Evolutionary conservation across 2,113 vertebrate species (phyloP), one percentile per base, ranked within the genome.

Genomic region (Triplophysa siluroides): DNA sequence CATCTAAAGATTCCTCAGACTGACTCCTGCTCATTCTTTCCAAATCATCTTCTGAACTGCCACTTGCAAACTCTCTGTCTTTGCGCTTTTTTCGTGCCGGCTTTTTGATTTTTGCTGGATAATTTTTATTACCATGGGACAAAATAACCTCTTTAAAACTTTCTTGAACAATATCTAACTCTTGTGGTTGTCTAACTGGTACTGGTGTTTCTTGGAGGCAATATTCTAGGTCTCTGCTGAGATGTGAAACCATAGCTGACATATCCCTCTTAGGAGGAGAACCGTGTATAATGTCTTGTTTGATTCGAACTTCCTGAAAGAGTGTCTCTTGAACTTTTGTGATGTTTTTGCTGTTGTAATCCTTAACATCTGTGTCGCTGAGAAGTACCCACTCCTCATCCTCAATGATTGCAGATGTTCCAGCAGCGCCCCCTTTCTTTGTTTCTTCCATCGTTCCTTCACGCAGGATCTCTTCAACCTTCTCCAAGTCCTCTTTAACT

Each of bases 401-500:
- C 16, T 81, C 73, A 74, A 85, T 74, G 76, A 16, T 76, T 88
- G 26, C 14, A 88, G 56, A 81, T 33, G 66, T 70, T 50, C 60
- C 65, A 73, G 78, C 75, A 45, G 56, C 18, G 43, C 72, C 63
- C 43, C 78, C 64, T 71, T 38, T 74, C 63, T 12, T 63, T 7
- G 47, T 67, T 33, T 72, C 82, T 7, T 71, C 67, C 29, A 85
- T 93, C n/a, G 87, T 90, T 66, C 92, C 91, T 1, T 92, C 88
- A 85, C 91, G 91, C 67, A 96, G 90, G 87, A 95, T 96, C 78
- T 93, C 89, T 78, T 93, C 95, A 82, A 94, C 91, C 85, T 94
- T 96, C 87, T 94, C 94, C 82, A 94, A 83, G 79, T 94, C 93
- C 88, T 94, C 94, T 91, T 95, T 96, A 8, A 95, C 94, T 79